These are phyloP conservation scores for Mionectes olivaceus DNA, from an alignment of 2,797 vertebrate species.

Conservation along the genomic window DNA sequence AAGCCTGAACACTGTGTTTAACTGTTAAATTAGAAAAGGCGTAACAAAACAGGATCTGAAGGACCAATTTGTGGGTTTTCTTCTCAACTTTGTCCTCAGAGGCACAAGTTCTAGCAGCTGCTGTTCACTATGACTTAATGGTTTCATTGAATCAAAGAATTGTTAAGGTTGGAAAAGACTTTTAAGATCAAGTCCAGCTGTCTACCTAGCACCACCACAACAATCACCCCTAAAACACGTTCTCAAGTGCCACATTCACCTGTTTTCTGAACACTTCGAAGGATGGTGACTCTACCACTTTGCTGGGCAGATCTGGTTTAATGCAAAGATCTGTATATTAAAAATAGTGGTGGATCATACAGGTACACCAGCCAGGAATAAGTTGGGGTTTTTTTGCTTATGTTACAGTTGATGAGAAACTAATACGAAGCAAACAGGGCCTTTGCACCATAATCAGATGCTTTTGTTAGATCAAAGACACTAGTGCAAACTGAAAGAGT, in stretches of 20 bases:
- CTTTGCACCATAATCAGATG: neutral
- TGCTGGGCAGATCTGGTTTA: neutral
- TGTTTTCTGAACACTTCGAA: neutral
- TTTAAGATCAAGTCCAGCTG: neutral
- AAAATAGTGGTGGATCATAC: neutral
- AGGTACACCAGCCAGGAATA: neutral
- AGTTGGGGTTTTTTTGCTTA: neutral
- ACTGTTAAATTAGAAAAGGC: neutral
- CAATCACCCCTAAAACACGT: neutral
- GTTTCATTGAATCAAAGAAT: neutral
- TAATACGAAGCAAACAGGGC: neutral
- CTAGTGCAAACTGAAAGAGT: rapidly evolving
- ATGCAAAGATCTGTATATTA: neutral
- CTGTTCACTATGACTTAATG: neutral
- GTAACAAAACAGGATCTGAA: neutral
- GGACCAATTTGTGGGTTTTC: neutral
- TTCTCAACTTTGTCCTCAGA: neutral
- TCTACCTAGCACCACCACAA: neutral
- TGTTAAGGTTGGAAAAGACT: neutral
- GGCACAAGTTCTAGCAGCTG: neutral
- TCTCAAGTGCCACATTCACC: neutral
- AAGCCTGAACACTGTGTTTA: neutral
- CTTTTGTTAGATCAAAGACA: neutral
- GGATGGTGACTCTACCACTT: neutral
- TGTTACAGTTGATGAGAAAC: neutral